phyloP scores from a whole-genome alignment of 2,888 invertebrate species.

The Colletes collaris region DNA sequence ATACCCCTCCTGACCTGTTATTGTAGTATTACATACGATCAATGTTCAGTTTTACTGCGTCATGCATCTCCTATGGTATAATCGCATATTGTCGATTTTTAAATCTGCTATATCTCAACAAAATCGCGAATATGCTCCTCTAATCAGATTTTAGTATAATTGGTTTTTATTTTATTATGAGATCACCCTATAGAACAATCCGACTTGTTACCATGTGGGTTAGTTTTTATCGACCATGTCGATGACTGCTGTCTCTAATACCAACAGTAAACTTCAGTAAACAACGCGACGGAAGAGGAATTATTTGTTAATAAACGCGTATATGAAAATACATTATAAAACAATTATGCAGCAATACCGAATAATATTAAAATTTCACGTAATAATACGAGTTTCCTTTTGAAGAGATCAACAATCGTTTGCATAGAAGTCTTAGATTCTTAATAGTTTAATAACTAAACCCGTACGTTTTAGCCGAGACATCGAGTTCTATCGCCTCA shows the following conservation, averaged over 20 bases:
- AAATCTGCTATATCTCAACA: not conserved
- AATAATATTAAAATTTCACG: no score
- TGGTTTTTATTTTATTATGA: not conserved
- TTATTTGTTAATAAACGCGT: no score
- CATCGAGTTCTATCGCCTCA: not conserved
- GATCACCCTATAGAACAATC: not conserved
- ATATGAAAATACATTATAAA: no score
- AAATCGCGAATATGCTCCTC: not conserved
- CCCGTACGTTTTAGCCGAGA: no score
- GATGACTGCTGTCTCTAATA: no score
- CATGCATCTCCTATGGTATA: conserved; percentile 13
- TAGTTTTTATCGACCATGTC: conserved; percentile 33
- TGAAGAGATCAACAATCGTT: no score
- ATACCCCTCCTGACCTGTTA: conserved; percentile 51
- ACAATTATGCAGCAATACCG: no score
- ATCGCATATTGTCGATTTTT: conserved; percentile 6
- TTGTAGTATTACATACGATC: conserved; percentile 44
- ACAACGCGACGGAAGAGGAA: not conserved
- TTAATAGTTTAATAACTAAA: not conserved
- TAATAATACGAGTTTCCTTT: no score
- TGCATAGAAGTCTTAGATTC: no score
- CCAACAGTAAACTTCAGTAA: not conserved
- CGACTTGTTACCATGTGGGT: not conserved
- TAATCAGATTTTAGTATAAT: not conserved
- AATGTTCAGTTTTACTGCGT: conserved; percentile 43